Conservation (phyloP, 2,888 invertebrate genomes). For the Laspeyria flexula region DNA sequence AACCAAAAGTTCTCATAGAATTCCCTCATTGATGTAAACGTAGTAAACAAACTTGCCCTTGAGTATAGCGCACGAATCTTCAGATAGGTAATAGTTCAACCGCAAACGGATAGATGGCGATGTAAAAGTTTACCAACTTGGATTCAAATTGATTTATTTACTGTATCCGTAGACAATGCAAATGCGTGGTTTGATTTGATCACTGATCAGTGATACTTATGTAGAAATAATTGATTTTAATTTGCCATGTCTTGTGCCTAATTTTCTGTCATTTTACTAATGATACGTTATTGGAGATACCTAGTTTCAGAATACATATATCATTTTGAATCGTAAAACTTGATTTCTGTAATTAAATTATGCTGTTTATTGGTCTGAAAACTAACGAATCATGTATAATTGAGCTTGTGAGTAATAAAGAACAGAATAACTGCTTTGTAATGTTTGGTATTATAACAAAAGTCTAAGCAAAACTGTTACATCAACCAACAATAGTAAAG, state of each 20-base stretch:
- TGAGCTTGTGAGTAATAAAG: too few relatives aligned
- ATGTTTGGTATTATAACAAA: too few relatives aligned
- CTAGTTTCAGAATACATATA: too few relatives aligned
- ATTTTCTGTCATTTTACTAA: too few relatives aligned
- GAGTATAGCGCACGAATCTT: conserved; percentile 15
- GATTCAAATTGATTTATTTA: background rate
- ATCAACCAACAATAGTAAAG: background rate
- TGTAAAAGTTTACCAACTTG: background rate
- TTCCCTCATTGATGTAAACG: background rate
- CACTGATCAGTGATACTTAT: background rate
- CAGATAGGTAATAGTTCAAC: conserved; percentile 1
- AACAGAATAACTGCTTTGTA: too few relatives aligned
- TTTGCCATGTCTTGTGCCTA: too few relatives aligned
- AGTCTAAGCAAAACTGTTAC: too few relatives aligned
- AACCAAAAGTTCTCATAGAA: background rate
- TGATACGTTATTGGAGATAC: too few relatives aligned
- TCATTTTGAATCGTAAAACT: too few relatives aligned
- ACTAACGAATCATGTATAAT: too few relatives aligned
- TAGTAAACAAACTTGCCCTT: conserved; percentile 3
- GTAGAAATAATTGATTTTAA: background rate
- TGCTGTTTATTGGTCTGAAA: too few relatives aligned
- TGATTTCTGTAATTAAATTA: too few relatives aligned
- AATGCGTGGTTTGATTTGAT: background rate
- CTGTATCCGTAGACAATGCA: background rate
- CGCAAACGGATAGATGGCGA: background rate